Evolutionary conservation across 2,113 vertebrate species (phyloP), one percentile per base, ranked within the genome.

Genomic region (Enhydra lutris): DNA sequence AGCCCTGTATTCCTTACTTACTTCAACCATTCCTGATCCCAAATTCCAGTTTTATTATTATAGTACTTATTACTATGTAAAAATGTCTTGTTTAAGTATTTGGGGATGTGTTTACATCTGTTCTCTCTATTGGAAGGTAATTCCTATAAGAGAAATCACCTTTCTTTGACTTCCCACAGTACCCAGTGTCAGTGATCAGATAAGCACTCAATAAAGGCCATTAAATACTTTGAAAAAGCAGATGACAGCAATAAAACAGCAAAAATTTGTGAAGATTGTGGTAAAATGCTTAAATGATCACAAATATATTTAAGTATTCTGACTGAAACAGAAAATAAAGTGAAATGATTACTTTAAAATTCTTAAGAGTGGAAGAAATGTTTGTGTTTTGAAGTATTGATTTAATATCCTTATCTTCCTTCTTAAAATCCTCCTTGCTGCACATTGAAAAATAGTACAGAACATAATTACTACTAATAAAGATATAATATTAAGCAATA

Each of bases 401-500:
- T 74, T 91, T 97, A 97, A 96, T 95, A 96, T 91, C 31, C 15
- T 76, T 93, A 76, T 89, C 86, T 96, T 74, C 24, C 17, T 84
- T 94, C 95, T 71, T 67, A 57, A 96, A 80, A 89, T 92, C 20
- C 1, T 69, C 20, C 55, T 94, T 95, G 34, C 42, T 81, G 3
- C 21, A 81, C 31, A 86, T 45, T 94, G 39, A 94, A 76, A 97
- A 90, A 86, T 88, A 94, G 31, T 65, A 57, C 23, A 74, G 61
- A 84, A 90, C 94, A 47, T 97, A 97, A 94, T 93, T 96, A 84
- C 65, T 82, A 95, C 18, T 95, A 97, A 96, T 96, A 97, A 96
- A 95, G 39, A 93, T 89, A 96, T 29, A 84, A 84, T 90, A 95
- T 95, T 96, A 98, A 91, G 69, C 81, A 97, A 86, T 94, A 89